Base-by-base conservation (phyloP, 2,888 invertebrate species). In the Temnothorax rugatulus region DNA sequence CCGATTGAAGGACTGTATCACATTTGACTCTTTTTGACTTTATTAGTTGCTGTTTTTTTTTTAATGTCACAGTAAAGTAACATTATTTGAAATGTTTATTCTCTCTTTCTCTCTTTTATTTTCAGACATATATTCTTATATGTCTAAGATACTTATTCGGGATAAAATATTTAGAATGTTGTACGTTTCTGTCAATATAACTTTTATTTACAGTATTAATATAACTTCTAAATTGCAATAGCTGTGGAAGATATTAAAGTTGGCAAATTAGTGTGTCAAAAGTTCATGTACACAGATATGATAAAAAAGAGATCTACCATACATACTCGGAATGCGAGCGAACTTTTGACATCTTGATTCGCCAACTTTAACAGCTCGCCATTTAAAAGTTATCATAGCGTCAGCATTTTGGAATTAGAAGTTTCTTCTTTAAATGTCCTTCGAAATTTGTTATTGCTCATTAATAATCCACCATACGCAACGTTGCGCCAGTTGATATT, bases 331-430 rank as follows among this genome's bases (percentile, higher is more conserved):
- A 66, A 25, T 66, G 44, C 25, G 38, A 47, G 8, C 9, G 11
- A 79, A 79, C 79, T 71, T 73, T 47, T 18, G 21, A 38, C 71
- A 71, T 71, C 7, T 13, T 8, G 47, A 79, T 69, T 69, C 21
- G 11, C 77, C 18, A 71, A 71, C 21, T 79, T 79, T 59, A 79
- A 71, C 34, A 59, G 44, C 44, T 77, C n/a, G 11, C 15, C n/a
- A 47, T 71, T 71, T 71, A 79, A 71, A 79, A 71, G 59, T 71
- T 79, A 71, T 69, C 44, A 18, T 13, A 41, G 52, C n/a, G 1
- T 66, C 59, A 34, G 47, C 38, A 47, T 52, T 79, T 79, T n/a
- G 25, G 2, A 57, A 77, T 79, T 77, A 77, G 21, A 21, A 50
- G 4, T 57, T 79, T 29, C 34, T 34, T 69, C 44, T 69, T 69